phyloP scores from a whole-genome alignment of 30 jellyfish, hydroid and myxozoan genomes.

The Mastigias papua region DNA sequence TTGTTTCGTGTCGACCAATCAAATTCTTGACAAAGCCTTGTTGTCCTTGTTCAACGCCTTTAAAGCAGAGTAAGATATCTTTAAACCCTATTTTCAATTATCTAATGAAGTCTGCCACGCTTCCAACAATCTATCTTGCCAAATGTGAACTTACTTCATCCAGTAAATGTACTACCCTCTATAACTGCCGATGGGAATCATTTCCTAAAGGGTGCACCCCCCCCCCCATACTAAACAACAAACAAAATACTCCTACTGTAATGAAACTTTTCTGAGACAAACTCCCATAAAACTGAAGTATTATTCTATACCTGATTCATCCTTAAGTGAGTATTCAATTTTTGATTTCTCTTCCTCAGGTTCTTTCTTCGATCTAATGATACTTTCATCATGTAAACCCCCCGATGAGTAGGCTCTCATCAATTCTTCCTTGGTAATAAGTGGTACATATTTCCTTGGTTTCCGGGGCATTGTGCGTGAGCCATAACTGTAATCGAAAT shows the following conservation, averaged over 20 bases:
- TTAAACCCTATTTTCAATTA: too few species aligned
- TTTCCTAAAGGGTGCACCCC: too few species aligned
- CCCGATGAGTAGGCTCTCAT: conserved; percentile 75
- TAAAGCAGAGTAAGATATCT: neutral
- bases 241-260: neutral
- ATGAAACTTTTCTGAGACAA: too few species aligned
- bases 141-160: too few species aligned
- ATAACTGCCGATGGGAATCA: too few species aligned
- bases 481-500: conserved; percentile 67
- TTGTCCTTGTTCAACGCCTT: conserved; percentile 92
- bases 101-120: too few species aligned
- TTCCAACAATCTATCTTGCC: too few species aligned
- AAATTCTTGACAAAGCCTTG: conserved; percentile 83
- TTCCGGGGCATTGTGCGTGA: conserved; percentile 82
- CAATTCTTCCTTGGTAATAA: conserved; percentile 68
- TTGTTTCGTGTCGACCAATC: conserved; percentile 79
- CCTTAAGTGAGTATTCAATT: conserved; percentile 76
- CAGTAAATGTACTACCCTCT: too few species aligned
- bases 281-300: too few species aligned
- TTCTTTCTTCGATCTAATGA: conserved; percentile 31
- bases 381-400: conserved; percentile 72
- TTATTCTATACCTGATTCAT: conserved; percentile 53
- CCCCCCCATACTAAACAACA: too few species aligned
- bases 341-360: conserved; percentile 64
- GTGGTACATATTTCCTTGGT: conserved; percentile 65